Evolutionary conservation across 2,113 vertebrate genomes (phyloP).

Genomic region (Hiodon alosoides): DNA sequence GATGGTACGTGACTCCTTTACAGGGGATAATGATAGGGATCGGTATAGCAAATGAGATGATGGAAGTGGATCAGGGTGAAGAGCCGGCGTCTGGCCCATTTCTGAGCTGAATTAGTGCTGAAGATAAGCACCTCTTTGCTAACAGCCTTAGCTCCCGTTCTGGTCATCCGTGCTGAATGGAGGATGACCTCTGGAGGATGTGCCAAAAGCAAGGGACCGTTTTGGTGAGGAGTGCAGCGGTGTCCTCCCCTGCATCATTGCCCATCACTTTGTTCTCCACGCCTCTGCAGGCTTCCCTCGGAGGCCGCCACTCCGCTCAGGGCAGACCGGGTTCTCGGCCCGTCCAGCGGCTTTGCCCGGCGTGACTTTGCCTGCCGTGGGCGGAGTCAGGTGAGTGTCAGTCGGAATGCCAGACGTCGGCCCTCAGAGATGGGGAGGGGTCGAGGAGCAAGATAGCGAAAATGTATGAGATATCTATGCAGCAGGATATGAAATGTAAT

Average conservation of each 20-base stretch:
- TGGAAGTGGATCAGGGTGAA: conserved; percentile 31
- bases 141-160: conserved; percentile 12
- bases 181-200: conserved; percentile 13
- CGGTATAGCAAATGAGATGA: conserved; percentile 53
- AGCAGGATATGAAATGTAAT: too few species aligned
- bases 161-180: background rate
- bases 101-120: conserved; percentile 27
- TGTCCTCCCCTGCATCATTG: too few species aligned
- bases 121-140: conserved; percentile 30
- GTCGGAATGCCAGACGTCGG: conserved; percentile 13
- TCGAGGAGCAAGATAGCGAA: background rate
- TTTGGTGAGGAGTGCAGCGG: too few species aligned
- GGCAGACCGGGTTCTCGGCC: background rate
- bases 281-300: too few species aligned
- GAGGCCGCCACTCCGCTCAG: background rate
- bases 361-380: conserved; percentile 15
- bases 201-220: background rate
- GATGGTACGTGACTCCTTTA: background rate
- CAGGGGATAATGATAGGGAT: conserved; percentile 26
- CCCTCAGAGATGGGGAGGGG: background rate
- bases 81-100: conserved; percentile 29
- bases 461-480: too few species aligned
- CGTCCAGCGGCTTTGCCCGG: background rate
- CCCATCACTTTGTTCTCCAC: too few species aligned
- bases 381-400: conserved; percentile 6